These are phyloP conservation scores for Sipha maydis DNA, from an alignment of 2,888 invertebrate species.

Conservation along the genomic window DNA sequence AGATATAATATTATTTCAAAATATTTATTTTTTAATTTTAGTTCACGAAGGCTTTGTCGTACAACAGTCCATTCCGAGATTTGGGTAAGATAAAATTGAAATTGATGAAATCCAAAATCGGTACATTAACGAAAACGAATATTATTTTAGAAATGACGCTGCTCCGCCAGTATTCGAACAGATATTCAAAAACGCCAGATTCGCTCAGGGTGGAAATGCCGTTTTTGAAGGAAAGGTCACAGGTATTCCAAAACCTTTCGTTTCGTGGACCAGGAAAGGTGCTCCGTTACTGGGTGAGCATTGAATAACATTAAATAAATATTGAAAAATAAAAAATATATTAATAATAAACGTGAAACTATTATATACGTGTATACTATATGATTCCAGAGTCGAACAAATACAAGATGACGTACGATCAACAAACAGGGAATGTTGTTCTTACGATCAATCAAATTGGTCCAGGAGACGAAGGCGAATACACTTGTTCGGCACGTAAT, in stretches of 20 bases:
- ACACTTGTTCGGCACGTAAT: constrained; percentile 93
- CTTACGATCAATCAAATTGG: constrained; percentile 93
- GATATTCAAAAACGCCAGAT: constrained; percentile 92
- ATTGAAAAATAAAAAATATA: background rate
- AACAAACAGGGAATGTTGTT: constrained; percentile 88
- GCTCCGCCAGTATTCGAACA: constrained; percentile 95
- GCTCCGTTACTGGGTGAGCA: constrained; percentile 76
- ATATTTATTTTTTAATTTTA: constrained; percentile 19
- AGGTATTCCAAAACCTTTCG: constrained; percentile 90
- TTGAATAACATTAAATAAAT: background rate
- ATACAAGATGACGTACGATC: constrained; percentile 90
- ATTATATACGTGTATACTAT: background rate
- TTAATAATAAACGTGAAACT: background rate
- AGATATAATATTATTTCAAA: too few species aligned
- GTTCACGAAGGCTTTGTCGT: constrained; percentile 58
- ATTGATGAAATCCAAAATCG: background rate
- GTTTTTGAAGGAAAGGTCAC: constrained; percentile 91
- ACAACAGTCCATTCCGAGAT: constrained; percentile 56
- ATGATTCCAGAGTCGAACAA: constrained; percentile 76
- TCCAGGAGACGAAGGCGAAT: constrained; percentile 95
- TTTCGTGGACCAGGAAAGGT: constrained; percentile 90
- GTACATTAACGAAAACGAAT: background rate
- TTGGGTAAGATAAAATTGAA: constrained; percentile 26
- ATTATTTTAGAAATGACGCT: constrained; percentile 75
- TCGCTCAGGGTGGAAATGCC: constrained; percentile 94